Conservation (phyloP, 2,113 vertebrate species). For the Murina feae region DNA sequence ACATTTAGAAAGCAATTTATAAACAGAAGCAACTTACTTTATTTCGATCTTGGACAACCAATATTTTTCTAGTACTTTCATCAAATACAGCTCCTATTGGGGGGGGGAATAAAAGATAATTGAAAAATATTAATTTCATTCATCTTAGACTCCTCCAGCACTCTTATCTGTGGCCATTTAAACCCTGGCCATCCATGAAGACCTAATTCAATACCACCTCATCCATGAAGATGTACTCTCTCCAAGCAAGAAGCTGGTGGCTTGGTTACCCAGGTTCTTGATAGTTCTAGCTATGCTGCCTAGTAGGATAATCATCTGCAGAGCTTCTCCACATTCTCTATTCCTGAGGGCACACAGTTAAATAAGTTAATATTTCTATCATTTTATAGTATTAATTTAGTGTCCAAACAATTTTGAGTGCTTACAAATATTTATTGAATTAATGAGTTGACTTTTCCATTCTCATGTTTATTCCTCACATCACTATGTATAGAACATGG, state of each 20-base stretch:
- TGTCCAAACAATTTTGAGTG: not conserved
- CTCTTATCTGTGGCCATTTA: not conserved
- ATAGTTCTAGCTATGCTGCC: not conserved
- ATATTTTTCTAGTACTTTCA: slow-evolving; percentile 87
- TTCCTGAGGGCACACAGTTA: not conserved
- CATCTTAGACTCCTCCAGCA: not conserved
- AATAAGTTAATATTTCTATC: not conserved
- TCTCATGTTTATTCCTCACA: not conserved
- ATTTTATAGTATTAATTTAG: not conserved
- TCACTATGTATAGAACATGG: not conserved
- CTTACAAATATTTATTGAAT: not conserved
- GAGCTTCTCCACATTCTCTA: not conserved
- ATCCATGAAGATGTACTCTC: not conserved
- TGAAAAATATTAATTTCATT: slow-evolving; percentile 5
- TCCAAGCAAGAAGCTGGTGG: not conserved
- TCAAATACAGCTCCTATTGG: slow-evolving; percentile 92
- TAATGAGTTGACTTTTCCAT: not conserved
- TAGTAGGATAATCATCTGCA: not conserved
- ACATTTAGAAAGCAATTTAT: slow-evolving; percentile 12
- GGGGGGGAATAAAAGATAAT: not conserved
- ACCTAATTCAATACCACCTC: not conserved
- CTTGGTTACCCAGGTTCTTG: not conserved
- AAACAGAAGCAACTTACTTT: slow-evolving; percentile 83
- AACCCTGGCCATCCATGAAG: not conserved
- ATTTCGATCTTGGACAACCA: slow-evolving; percentile 95